These are phyloP conservation scores for Oxyruncus cristatus DNA, from an alignment of 2,113 vertebrate genomes.

Conservation along the genomic window DNA sequence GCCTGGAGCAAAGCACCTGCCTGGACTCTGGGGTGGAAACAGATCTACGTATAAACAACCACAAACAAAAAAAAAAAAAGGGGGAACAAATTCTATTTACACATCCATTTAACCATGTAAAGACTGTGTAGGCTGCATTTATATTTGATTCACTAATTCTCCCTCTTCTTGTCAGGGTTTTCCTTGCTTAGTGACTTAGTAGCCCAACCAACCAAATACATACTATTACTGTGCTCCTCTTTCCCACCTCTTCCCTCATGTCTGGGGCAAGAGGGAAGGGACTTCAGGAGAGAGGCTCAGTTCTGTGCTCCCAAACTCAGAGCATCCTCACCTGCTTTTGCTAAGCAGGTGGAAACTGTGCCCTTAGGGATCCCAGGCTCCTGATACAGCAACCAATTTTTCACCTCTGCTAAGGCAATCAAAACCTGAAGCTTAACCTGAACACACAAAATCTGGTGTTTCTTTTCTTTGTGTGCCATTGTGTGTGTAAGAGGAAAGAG, in stretches of 20 bases:
- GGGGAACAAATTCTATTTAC: neutral
- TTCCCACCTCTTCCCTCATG: neutral
- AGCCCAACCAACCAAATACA: neutral
- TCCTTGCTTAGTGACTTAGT: neutral
- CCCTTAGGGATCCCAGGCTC: neutral
- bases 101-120: neutral
- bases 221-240: neutral
- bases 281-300: neutral
- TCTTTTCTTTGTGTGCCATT: neutral
- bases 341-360: neutral
- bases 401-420: neutral
- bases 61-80: neutral
- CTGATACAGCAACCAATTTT: neutral
- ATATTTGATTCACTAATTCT: neutral
- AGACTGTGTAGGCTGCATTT: neutral
- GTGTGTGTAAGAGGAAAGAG: conserved; percentile 33
- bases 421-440: neutral
- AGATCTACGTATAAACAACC: neutral
- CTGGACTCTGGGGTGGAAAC: neutral
- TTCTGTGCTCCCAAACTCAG: neutral
- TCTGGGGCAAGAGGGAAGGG: neutral
- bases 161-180: neutral
- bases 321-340: neutral
- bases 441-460: neutral
- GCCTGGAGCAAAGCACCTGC: neutral